phyloP scores from a whole-genome alignment of 1,140 invertebrate species.

The Apolygus lucorum region DNA sequence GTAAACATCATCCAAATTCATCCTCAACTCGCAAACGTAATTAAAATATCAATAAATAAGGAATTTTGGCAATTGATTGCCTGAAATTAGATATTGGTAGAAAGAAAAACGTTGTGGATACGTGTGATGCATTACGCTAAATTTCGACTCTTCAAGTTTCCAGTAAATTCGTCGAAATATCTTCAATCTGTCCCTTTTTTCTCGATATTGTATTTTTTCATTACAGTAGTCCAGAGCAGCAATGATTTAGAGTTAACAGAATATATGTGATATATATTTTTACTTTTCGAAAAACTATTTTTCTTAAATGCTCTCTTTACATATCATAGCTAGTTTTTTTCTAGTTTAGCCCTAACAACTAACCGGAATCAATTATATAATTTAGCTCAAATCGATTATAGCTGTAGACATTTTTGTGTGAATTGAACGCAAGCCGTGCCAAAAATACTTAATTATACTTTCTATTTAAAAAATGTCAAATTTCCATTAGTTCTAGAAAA shows the following conservation, averaged over 20 bases:
- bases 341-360: not conserved
- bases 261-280: slow-evolving; percentile 17
- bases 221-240: not conserved
- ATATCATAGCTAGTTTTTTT: slow-evolving; percentile 11
- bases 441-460: slow-evolving; percentile 11
- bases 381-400: slow-evolving; percentile 4
- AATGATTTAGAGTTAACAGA: slow-evolving; percentile 12
- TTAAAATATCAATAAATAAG: no score
- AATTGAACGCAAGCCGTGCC: slow-evolving; percentile 5
- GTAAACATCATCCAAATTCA: no score
- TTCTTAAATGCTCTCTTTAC: slow-evolving; percentile 14
- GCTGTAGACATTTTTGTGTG: not conserved
- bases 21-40: no score
- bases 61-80: no score
- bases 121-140: not conserved
- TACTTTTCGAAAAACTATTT: slow-evolving; percentile 10
- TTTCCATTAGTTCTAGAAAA: slow-evolving; percentile 16
- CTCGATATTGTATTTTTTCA: not conserved
- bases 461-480: slow-evolving; percentile 20
- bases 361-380: not conserved
- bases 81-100: no score
- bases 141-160: not conserved
- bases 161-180: not conserved
- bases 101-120: no score
- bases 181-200: not conserved